Evolutionary conservation across 2,888 invertebrate genomes (phyloP).

Genomic region (Bhutanitis thaidina): DNA sequence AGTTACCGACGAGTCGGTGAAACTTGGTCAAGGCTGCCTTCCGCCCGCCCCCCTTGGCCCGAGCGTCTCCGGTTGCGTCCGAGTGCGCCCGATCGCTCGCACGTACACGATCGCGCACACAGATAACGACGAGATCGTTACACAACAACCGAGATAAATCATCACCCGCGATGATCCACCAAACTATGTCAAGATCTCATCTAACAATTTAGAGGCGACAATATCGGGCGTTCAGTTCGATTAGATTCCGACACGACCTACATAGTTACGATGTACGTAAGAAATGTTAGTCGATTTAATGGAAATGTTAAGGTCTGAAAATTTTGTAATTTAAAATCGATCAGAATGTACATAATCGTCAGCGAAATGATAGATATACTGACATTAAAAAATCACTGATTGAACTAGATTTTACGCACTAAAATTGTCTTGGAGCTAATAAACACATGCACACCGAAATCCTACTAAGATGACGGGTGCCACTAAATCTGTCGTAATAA

Average conservation of each 20-base stretch:
- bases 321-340: too few relatives aligned
- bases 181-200: constrained; percentile 74
- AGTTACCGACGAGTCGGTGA: constrained; percentile 75
- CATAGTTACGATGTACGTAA: not conserved
- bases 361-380: constrained; percentile 2
- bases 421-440: constrained; percentile 42
- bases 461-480: constrained; percentile 67
- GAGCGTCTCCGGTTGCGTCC: constrained; percentile 42
- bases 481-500: constrained; percentile 74
- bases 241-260: constrained; percentile 4
- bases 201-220: constrained; percentile 33
- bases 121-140: constrained; percentile 58
- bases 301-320: too few relatives aligned
- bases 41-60: constrained; percentile 51
- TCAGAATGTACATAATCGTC: not conserved
- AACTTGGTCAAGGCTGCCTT: constrained; percentile 78
- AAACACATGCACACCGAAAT: constrained; percentile 56
- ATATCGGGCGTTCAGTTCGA: constrained; percentile 7
- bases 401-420: constrained; percentile 37
- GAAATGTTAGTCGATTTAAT: too few relatives aligned
- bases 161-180: constrained; percentile 62
- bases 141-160: constrained; percentile 70
- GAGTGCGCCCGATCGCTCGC: constrained; percentile 52
- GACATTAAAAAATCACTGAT: constrained; percentile 17
- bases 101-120: constrained; percentile 57